These are phyloP conservation scores for Torymus auratus DNA, from an alignment of 2,888 invertebrate genomes.

Conservation along the genomic window DNA sequence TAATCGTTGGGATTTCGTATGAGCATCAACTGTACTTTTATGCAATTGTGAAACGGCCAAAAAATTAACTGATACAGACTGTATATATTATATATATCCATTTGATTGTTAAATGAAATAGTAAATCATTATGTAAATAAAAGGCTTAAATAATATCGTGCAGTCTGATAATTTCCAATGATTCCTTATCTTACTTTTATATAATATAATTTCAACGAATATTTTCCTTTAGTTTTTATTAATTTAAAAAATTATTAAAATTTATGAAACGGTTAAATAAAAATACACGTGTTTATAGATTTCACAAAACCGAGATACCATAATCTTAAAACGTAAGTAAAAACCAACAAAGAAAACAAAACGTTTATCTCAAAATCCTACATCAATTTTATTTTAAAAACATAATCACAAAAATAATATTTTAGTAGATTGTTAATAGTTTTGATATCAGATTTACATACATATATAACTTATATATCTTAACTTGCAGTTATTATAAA, in stretches of 20 bases:
- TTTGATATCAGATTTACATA: conserved; percentile 49
- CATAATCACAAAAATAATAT: conserved; percentile 57
- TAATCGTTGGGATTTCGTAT: conserved; percentile 62
- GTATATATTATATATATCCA: conserved; percentile 71
- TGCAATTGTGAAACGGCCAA: conserved; percentile 69
- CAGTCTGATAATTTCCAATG: not conserved
- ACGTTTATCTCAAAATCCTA: conserved; percentile 43
- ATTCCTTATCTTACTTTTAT: conserved; percentile 9
- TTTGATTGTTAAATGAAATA: conserved; percentile 73
- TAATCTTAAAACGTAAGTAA: conserved; percentile 10
- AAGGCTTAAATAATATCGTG: conserved; percentile 66
- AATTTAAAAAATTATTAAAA: no score
- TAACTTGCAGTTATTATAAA: conserved; percentile 51
- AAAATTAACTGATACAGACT: conserved; percentile 66
- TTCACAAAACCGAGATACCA: no score
- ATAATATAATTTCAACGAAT: no score
- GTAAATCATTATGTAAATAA: conserved; percentile 74
- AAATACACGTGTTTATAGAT: no score
- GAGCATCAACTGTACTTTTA: conserved; percentile 64
- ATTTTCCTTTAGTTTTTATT: no score
- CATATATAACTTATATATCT: conserved; percentile 52
- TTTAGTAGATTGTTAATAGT: conserved; percentile 47
- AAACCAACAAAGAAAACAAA: conserved; percentile 37
- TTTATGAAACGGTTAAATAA: no score
- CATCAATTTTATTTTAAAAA: conserved; percentile 52